phyloP scores from a whole-genome alignment of 2,888 invertebrate species.

The Agriopis leucophaearia region DNA sequence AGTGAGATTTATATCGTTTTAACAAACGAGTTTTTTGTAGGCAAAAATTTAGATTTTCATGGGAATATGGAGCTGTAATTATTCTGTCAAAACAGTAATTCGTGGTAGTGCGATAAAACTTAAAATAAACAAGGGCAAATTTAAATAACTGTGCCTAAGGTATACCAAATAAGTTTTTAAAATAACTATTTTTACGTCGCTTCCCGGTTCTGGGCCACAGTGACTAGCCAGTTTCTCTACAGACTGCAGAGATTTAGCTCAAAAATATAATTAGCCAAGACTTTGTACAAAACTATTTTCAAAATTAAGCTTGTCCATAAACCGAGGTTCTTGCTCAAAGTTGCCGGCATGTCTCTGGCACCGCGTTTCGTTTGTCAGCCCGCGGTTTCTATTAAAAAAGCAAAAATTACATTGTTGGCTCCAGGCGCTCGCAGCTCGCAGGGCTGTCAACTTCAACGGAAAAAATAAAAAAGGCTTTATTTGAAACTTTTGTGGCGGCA shows the following conservation, averaged over 20 bases:
- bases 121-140: background rate
- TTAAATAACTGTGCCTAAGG: background rate
- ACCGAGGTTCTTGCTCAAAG: constrained; percentile 50
- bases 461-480: constrained; percentile 46
- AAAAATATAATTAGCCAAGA: constrained; percentile 9
- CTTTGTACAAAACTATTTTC: constrained; percentile 43
- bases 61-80: constrained; percentile 5
- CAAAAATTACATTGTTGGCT: constrained; percentile 63
- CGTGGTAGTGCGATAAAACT: background rate
- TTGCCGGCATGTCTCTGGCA: constrained; percentile 50
- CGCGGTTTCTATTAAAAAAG: constrained; percentile 61
- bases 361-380: constrained; percentile 55
- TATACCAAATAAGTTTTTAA: too few species aligned
- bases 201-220: background rate
- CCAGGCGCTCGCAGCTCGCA: constrained; percentile 51
- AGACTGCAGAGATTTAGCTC: background rate
- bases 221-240: background rate
- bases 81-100: background rate
- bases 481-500: constrained; percentile 56
- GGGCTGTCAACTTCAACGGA: constrained; percentile 58
- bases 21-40: background rate
- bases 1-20: too few species aligned
- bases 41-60: background rate
- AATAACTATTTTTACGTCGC: background rate
- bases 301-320: constrained; percentile 49